Evolutionary conservation across 2,113 vertebrate genomes (phyloP).

Genomic region (Syngnathus scovelli): DNA sequence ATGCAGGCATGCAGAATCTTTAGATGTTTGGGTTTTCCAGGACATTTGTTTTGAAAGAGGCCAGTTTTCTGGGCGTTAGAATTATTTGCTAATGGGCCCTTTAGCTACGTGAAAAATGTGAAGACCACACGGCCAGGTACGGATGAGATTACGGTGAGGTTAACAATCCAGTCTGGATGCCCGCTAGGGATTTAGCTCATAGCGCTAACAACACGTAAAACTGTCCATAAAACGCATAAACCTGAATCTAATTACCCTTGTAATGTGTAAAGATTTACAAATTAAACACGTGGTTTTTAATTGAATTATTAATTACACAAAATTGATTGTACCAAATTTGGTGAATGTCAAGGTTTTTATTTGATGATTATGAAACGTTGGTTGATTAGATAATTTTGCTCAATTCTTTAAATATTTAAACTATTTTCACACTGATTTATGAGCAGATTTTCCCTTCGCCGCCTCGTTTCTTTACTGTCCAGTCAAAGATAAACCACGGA

Average conservation of each 20-base stretch:
- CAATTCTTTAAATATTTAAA: too few species aligned
- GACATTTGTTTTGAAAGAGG: constrained; percentile 34
- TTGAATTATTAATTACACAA: constrained; percentile 17
- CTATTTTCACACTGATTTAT: too few species aligned
- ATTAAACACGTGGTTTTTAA: constrained; percentile 20
- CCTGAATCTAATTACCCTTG: constrained; percentile 35
- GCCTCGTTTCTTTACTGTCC: too few species aligned
- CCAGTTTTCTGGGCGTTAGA: constrained; percentile 27
- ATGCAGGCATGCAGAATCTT: constrained; percentile 3
- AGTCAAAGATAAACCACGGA: too few species aligned
- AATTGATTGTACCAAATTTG: too few species aligned
- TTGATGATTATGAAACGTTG: too few species aligned
- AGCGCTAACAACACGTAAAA: constrained; percentile 10
- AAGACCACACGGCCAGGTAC: constrained; percentile 41
- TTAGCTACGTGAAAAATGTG: constrained; percentile 21
- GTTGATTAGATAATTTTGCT: too few species aligned
- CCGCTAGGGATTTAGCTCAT: constrained; percentile 8
- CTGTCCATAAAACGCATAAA: constrained; percentile 29
- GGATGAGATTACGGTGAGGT: constrained; percentile 34
- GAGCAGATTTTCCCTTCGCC: too few species aligned
- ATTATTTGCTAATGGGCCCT: constrained; percentile 28
- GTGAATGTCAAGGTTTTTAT: too few species aligned
- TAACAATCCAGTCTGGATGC: constrained; percentile 14
- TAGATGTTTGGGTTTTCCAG: constrained; percentile 33
- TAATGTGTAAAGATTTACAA: constrained; percentile 42